Evolutionary conservation across 2,888 invertebrate genomes (phyloP).

Genomic region (Coelogynopora nodosa): DNA sequence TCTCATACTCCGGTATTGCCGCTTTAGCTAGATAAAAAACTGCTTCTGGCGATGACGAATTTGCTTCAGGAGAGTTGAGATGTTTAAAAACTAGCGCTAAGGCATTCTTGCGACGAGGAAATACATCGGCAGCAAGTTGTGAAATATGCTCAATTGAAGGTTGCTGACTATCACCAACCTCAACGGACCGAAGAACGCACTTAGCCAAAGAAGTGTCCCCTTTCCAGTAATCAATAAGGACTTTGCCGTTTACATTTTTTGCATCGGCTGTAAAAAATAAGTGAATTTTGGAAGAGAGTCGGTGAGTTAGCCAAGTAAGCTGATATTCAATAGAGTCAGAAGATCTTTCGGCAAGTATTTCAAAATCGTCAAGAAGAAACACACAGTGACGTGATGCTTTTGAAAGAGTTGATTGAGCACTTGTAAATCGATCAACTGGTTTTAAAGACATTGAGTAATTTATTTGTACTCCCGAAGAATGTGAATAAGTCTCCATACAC

Average conservation of each 20-base stretch:
- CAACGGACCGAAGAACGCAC: background rate
- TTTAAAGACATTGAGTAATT: background rate
- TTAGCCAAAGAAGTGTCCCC: background rate
- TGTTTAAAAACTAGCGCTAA: background rate
- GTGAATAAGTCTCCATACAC: conserved; percentile 3
- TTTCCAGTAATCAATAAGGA: background rate
- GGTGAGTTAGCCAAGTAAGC: background rate
- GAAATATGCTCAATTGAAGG: background rate
- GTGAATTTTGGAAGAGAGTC: background rate
- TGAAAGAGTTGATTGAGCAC: conserved; percentile 2
- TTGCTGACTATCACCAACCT: background rate
- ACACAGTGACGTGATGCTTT: background rate
- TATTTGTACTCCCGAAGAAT: background rate
- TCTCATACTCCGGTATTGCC: background rate
- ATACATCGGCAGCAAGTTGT: background rate
- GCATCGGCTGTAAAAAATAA: background rate
- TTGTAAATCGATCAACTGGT: background rate
- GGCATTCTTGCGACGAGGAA: background rate
- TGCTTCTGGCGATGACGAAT: background rate
- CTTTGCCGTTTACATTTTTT: background rate
- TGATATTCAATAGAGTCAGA: background rate
- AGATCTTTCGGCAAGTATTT: background rate
- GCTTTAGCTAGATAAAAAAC: background rate
- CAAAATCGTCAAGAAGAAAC: background rate
- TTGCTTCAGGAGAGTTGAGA: background rate